These are phyloP conservation scores for Oreochromis grahami DNA, from an alignment of 2,797 vertebrate genomes.

Conservation along the genomic window DNA sequence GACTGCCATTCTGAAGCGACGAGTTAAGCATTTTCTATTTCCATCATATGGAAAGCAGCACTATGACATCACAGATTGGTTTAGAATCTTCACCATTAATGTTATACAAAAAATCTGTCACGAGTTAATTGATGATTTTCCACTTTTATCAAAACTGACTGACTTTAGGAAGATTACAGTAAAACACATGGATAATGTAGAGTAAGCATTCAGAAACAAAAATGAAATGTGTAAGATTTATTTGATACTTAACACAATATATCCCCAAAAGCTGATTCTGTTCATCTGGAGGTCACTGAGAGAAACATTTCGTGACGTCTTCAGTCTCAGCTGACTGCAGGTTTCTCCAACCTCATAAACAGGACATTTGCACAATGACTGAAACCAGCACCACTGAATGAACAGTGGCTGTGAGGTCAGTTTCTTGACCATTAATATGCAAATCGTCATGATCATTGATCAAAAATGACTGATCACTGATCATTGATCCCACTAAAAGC, in stretches of 20 bases:
- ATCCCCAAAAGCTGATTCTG: neutral
- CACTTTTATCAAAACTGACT: neutral
- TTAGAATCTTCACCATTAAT: neutral
- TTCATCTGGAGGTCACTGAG: neutral
- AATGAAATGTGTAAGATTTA: neutral
- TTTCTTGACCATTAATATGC: too few relatives aligned
- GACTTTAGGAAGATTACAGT: neutral
- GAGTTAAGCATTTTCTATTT: neutral
- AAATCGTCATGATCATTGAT: too few relatives aligned
- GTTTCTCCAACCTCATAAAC: neutral
- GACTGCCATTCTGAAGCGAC: neutral
- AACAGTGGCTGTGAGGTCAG: neutral
- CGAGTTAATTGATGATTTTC: neutral
- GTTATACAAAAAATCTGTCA: neutral
- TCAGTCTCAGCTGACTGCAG: neutral
- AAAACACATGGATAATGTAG: neutral
- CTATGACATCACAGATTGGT: neutral
- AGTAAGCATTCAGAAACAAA: neutral
- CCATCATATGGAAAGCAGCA: neutral
- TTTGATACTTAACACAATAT: neutral
- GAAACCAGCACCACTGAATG: neutral
- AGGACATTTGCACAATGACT: neutral
- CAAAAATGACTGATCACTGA: too few relatives aligned
- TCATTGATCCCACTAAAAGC: too few relatives aligned
- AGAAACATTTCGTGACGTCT: neutral